Conservation (phyloP, 2,113 vertebrate species). For the Heterotilapia buettikoferi region DNA sequence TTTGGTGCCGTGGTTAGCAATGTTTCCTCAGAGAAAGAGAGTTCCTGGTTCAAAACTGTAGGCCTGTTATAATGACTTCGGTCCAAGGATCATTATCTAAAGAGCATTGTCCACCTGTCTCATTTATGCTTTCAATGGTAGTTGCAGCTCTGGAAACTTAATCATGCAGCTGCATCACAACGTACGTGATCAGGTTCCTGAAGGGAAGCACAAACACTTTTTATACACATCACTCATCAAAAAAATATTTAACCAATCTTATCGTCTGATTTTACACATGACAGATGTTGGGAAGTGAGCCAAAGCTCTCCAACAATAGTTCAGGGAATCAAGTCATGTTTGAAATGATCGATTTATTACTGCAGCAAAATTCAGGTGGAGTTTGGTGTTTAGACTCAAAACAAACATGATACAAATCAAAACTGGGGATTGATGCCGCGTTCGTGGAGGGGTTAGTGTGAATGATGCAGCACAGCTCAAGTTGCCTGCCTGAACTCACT, state of each 20-base stretch:
- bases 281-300: neutral
- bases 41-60: neutral
- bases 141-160: neutral
- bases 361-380: neutral
- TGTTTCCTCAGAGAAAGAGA: neutral
- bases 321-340: neutral
- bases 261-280: neutral
- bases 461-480: neutral
- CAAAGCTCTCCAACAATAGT: neutral
- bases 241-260: neutral
- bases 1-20: neutral
- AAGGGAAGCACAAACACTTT: neutral
- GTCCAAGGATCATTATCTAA: neutral
- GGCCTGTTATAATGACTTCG: neutral
- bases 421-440: neutral
- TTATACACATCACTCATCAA: neutral
- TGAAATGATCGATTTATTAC: neutral
- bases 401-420: neutral
- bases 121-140: neutral
- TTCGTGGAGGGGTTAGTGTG: neutral
- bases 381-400: neutral
- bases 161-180: neutral
- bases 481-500: neutral
- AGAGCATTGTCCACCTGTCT: neutral
- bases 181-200: fast-evolving